Conservation (phyloP, 2,113 vertebrate genomes). For the Pseudopodoces humilis region DNA sequence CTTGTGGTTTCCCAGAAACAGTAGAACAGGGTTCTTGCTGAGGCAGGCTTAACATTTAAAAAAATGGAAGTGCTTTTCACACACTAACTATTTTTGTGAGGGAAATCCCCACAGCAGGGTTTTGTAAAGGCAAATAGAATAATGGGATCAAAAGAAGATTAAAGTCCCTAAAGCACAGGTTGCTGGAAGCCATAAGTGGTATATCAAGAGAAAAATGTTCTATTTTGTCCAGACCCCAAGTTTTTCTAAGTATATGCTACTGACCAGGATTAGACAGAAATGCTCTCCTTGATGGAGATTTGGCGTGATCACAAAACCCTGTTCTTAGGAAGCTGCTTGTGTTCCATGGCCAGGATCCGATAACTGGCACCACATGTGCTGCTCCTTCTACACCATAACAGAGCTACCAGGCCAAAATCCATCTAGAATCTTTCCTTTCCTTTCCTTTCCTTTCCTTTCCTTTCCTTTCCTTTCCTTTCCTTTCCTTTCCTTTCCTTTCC, state of each 20-base stretch:
- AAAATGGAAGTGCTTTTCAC: background rate
- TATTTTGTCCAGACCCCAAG: background rate
- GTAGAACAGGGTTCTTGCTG: background rate
- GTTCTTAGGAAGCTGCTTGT: background rate
- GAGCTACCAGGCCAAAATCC: background rate
- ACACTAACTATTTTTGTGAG: background rate
- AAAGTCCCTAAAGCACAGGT: background rate
- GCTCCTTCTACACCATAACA: background rate
- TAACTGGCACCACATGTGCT: background rate
- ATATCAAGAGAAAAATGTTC: background rate
- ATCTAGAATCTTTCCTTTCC: background rate
- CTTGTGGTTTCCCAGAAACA: background rate
- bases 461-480: too few relatives aligned
- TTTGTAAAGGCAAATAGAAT: conserved; percentile 9
- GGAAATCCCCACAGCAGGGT: background rate
- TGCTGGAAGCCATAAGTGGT: background rate
- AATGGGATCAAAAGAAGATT: conserved; percentile 18
- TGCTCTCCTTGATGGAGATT: background rate
- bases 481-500: accelerated
- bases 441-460: too few relatives aligned
- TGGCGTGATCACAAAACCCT: background rate
- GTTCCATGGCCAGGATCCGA: background rate
- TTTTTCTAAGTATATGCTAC: background rate
- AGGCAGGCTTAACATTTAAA: background rate
- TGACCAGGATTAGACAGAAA: background rate